Evolutionary conservation across 2,888 invertebrate species (phyloP).

Genomic region (Drosophila kanekoi): DNA sequence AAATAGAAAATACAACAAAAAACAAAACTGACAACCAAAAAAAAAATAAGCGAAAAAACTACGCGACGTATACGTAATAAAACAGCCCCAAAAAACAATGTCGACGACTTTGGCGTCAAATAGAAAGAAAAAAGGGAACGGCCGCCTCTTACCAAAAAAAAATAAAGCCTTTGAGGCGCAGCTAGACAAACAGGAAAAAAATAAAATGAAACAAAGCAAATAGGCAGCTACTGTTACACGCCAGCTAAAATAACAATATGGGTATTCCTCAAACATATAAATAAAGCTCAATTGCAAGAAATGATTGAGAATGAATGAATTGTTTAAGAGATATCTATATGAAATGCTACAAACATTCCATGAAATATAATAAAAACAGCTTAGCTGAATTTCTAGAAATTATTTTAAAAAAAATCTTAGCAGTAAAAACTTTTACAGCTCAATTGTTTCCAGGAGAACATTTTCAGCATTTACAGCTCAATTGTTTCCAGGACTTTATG

Average conservation of each 20-base stretch:
- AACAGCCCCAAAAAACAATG: constrained; percentile 45
- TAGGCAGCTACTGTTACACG: constrained; percentile 6
- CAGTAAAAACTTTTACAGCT: too few relatives aligned
- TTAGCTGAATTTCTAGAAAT: too few relatives aligned
- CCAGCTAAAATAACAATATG: constrained; percentile 7
- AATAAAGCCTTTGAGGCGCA: constrained; percentile 50
- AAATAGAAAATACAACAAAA: constrained; percentile 53
- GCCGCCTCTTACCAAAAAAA: constrained; percentile 24
- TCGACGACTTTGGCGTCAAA: constrained; percentile 49
- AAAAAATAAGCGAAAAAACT: constrained; percentile 25
- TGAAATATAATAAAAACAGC: too few relatives aligned
- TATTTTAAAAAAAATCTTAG: too few relatives aligned
- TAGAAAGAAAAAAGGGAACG: constrained; percentile 41
- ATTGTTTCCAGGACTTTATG: too few relatives aligned
- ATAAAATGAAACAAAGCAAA: constrained; percentile 16
- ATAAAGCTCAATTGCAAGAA: too few relatives aligned
- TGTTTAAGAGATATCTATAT: too few relatives aligned
- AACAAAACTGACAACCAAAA: constrained; percentile 30
- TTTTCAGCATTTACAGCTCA: too few relatives aligned
- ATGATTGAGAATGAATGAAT: too few relatives aligned
- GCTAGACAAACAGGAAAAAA: constrained; percentile 51
- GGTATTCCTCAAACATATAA: constrained; percentile 14
- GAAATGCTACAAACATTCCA: too few relatives aligned
- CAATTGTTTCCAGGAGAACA: too few relatives aligned
- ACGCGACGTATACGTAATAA: constrained; percentile 57